Base-by-base conservation (phyloP, 2,797 vertebrate species). In the Oreochromis mossambicus region DNA sequence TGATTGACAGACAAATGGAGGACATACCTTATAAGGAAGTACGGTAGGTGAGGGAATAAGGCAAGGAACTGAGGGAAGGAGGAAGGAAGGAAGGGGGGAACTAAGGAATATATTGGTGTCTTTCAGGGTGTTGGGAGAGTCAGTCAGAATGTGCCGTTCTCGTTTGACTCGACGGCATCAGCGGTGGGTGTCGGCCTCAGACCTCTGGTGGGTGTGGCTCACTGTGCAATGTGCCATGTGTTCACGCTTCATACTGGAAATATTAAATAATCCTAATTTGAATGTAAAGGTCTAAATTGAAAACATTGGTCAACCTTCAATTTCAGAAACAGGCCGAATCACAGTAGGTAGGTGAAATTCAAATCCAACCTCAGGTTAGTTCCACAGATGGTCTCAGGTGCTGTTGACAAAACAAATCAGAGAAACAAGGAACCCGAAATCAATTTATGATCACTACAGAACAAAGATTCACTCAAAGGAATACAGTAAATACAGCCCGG, bases 21-120 rank as follows among this genome's bases (percentile, higher is more conserved):
- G 84, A 88, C 75, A 90, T 90, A 29, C 79, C 79, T 48, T 90
- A 84, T 36, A 84, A 54, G 26, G 86, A 88, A 82, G 79, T 90
- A 21, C 84, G 84, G 88, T 90, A 46, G 78, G 34, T 5, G 38
- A 73, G 21, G 5, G 5, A 29, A 5, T 5, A 5, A 14, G 4
- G 24, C 46, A 78, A 29, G 19, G 6, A 55, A 46, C 66, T 46
- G 38, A 46, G 56, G 43, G 43, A 29, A 24, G 9, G 5, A 48
- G 24, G 24, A 32, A 17, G 55, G 55, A 19, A 21, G 32, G 13
- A 15, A 8, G 13, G 51, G 24, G 56, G 29, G 9, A 61, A 43
- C 21, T 70, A 70, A 70, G 41, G 66, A 50, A 24, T 9, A 8
- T 75, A n/a, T 66, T 32, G 80, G 19, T 52, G 2, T 52, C 5